Conservation (phyloP, 2,113 vertebrate genomes). For the Rynchops niger region DNA sequence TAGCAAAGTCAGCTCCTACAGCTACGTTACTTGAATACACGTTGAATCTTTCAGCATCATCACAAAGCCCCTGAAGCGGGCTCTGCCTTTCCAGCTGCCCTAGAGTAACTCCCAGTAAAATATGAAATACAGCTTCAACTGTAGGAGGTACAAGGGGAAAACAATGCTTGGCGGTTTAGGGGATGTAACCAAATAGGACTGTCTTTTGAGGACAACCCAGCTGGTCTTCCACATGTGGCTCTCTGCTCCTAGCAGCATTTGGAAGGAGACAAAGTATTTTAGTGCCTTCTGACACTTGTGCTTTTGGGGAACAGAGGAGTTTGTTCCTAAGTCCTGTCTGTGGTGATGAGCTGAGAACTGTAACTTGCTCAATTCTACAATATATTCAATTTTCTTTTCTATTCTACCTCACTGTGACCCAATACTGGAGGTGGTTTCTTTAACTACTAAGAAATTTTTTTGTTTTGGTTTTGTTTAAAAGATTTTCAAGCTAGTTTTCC, state of each 20-base stretch:
- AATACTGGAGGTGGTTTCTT: neutral
- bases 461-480: neutral
- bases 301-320: neutral
- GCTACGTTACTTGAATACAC: neutral
- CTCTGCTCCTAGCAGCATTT: neutral
- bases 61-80: neutral
- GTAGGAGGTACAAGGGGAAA: neutral
- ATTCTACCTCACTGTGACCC: neutral
- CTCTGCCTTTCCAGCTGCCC: neutral
- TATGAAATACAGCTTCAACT: neutral
- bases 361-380: neutral
- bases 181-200: neutral
- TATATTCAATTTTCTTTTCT: neutral
- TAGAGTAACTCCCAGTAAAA: neutral
- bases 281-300: neutral
- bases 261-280: neutral
- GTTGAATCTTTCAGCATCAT: neutral
- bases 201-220: neutral
- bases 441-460: neutral
- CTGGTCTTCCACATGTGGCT: neutral
- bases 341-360: neutral
- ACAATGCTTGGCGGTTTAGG: neutral
- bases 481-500: neutral
- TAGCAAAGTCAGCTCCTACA: neutral
- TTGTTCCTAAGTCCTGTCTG: neutral